These are phyloP conservation scores for Carabus problematicus DNA, from an alignment of 2,888 invertebrate species.

Conservation along the genomic window DNA sequence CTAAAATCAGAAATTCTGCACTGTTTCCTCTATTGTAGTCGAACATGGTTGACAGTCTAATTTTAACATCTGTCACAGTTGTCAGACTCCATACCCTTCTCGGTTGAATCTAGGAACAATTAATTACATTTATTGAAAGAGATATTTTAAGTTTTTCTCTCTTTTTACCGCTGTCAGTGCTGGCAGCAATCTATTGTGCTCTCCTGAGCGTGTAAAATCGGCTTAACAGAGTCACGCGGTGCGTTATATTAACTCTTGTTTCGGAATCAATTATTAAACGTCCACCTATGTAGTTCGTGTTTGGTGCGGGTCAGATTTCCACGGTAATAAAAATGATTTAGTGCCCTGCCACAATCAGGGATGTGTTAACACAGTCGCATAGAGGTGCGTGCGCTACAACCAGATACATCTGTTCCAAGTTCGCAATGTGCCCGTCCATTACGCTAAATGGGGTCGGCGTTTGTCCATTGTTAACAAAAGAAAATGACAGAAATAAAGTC, in stretches of 20 bases:
- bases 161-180: no score
- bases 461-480: constrained; percentile 18
- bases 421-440: constrained; percentile 4
- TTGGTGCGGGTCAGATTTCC: constrained; percentile 16
- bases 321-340: constrained; percentile 38
- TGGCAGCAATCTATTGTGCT: constrained; percentile 1
- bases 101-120: no score
- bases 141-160: no score
- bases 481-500: constrained; percentile 19
- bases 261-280: constrained; percentile 37
- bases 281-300: constrained; percentile 11
- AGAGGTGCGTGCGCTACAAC: constrained; percentile 18
- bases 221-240: constrained; percentile 24
- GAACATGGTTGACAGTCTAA: no score
- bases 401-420: constrained; percentile 31
- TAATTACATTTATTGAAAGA: no score
- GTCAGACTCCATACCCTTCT: no score
- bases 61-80: no score
- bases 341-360: constrained; percentile 36
- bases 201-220: constrained; percentile 10
- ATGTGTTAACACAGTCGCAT: constrained; percentile 36
- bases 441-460: constrained; percentile 12
- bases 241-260: constrained; percentile 35
- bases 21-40: no score
- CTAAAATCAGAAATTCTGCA: no score